Evolutionary conservation across 2,113 vertebrate genomes (phyloP), one percentile per base, ranked within the genome.

Genomic region (Aphelocoma coerulescens): DNA sequence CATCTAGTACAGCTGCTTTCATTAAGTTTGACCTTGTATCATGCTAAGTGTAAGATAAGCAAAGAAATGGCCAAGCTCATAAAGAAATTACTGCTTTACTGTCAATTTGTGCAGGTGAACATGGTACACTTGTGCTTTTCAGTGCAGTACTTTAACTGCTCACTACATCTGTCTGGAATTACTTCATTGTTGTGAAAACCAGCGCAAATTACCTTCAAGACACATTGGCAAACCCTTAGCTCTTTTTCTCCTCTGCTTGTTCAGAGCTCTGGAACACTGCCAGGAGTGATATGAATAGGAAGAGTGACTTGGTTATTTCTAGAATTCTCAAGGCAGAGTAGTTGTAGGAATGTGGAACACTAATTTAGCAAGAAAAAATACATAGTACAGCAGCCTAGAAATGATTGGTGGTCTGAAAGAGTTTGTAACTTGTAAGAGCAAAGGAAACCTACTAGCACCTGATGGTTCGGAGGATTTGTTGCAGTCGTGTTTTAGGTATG

Each of bases 251-350:
- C 33, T 89, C 39, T 84, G 55, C 84, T 63, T 91, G 65, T 93
- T 95, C 83, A 54, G 73, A 86, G 57, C 37, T 76, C 73, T 92
- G 92, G 83, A 92, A 58, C 3, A 2, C 41, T 78, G 82, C 95
- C 92, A 93, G 80, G 27, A 54, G 55, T 91, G 22, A 81, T 92
- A 85, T n/a, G 89, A 92, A 92, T 95, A 91, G 80, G 84, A 91
- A 81, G 57, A 91, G 41, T 92, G 91, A 91, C 77, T 89, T 97
- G 20, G 93, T 75, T 91, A 80, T 94, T 95, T 96, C 95, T 95
- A 85, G 89, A 96, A 80, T 61, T 85, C 78, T 96, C 39, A 91
- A 79, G 75, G 49, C 74, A 83, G 74, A 69, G 72, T 71, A 86
- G 65, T 88, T 86, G 44, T 91, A 86, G 59, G 80, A 65, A 57